Evolutionary conservation across 2,888 invertebrate species (phyloP).

Genomic region (Microlaimidae sp.): DNA sequence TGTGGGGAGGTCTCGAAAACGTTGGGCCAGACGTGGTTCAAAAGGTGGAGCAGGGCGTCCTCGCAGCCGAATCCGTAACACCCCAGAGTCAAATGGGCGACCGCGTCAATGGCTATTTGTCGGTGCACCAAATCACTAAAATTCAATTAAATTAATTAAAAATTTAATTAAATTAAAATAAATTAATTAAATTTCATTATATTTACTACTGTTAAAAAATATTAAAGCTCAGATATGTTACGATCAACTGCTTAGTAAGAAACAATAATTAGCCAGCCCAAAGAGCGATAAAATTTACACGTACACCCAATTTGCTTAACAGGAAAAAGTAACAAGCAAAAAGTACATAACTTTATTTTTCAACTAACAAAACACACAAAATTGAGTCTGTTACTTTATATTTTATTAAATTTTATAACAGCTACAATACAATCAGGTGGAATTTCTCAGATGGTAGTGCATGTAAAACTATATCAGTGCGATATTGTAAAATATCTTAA

Average conservation of each 20-base stretch:
- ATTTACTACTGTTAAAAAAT: background rate
- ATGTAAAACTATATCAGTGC: too few relatives aligned
- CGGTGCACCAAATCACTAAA: constrained; percentile 82
- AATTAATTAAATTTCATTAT: background rate
- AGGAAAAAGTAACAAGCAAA: too few relatives aligned
- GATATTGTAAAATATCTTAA: too few relatives aligned
- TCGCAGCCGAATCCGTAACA: constrained; percentile 94
- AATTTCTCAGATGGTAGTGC: too few relatives aligned
- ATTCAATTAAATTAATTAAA: constrained; percentile 3
- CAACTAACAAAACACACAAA: too few relatives aligned
- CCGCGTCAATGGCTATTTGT: constrained; percentile 95
- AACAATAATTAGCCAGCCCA: constrained; percentile 2
- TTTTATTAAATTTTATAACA: too few relatives aligned
- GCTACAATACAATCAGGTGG: too few relatives aligned
- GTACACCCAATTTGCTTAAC: too few relatives aligned
- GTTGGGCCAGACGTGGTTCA: constrained; percentile 99
- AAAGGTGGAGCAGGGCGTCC: constrained; percentile 82
- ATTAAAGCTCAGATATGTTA: constrained; percentile 11
- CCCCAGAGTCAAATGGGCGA: constrained; percentile 95
- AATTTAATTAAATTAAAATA: background rate
- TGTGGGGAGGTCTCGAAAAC: constrained; percentile 99
- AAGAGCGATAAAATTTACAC: too few relatives aligned
- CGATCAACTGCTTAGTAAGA: constrained; percentile 4
- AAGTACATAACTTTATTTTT: too few relatives aligned
- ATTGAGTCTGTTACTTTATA: too few relatives aligned